Percentiles rank a stretch among this genome's conserved stretches.
These are phyloP conservation scores for Naja naja DNA, from an alignment of 2,113 vertebrate genomes.

Conservation along the genomic window DNA sequence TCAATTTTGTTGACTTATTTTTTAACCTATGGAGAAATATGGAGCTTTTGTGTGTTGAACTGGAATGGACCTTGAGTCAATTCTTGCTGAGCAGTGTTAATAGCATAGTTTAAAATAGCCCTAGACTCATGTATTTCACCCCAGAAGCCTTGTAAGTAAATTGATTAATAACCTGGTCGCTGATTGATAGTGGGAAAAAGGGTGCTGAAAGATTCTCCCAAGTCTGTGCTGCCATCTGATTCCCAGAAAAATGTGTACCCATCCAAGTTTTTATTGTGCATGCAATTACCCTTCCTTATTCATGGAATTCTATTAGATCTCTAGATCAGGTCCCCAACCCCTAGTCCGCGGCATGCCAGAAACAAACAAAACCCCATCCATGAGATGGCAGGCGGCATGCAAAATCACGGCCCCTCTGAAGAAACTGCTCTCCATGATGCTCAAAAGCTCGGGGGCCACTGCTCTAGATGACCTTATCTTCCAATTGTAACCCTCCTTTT, in stretches of 20 bases:
- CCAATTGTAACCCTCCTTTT: background rate
- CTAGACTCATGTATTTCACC: background rate
- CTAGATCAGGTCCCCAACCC: background rate
- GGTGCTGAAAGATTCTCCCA: background rate
- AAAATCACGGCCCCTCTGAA: too few relatives aligned
- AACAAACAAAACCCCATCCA: background rate
- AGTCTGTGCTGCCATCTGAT: background rate
- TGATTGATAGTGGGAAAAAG: background rate
- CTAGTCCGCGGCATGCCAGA: background rate
- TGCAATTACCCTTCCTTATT: background rate
- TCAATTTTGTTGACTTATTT: background rate
- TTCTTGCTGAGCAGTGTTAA: background rate
- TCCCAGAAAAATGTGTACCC: background rate
- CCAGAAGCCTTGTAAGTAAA: background rate
- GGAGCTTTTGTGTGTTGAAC: background rate
- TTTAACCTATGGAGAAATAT: background rate
- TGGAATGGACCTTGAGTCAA: background rate
- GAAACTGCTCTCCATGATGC: too few relatives aligned
- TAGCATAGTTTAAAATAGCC: background rate
- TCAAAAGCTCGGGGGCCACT: background rate
- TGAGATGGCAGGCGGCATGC: background rate
- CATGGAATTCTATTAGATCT: background rate
- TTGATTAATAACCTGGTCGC: background rate
- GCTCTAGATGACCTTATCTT: background rate
- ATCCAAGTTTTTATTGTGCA: background rate